Base-by-base conservation (phyloP, 2,797 vertebrate genomes). In the Morus bassanus region DNA sequence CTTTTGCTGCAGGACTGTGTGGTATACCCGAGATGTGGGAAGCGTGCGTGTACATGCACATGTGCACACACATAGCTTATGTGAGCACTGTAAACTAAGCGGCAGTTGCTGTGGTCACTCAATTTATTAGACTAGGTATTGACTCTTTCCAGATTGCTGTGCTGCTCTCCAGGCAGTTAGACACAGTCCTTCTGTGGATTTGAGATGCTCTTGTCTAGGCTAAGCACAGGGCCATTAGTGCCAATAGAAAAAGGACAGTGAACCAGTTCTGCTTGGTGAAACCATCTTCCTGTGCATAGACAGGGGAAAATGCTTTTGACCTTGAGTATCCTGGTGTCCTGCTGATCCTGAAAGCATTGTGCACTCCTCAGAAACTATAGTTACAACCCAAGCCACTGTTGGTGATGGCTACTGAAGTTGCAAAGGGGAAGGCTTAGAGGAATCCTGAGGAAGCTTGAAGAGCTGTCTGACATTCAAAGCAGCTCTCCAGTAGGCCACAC, bases 1-100 rank as follows among this genome's bases (percentile, higher is more conserved):
- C 30, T 60, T 70, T 30, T 64, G 57, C 85, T 61, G 54, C 65
- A 45, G 77, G 61, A 13, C 61, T 28, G 8, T 43, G 57, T 7
- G 39, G 31, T 23, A 6, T 27, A 8, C 7, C 21, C 0, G 1
- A 43, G 64, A 3, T 11, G 22, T 45, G 74, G 37, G 27, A 45
- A 33, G 39, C 21, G 9, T 0, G 8, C 31, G n/a, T 61, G 33
- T 37, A 16, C 31, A 3, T 3, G 10, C 17, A 14, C 13, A 1
- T 3, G 46, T 25, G 17, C 30, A 24, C 59, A 21, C 41, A 2
- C 10, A 11, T 1, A 37, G 74, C 61, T 79, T 28, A 27, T 18
- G 50, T 11, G 28, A 67, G 80, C 33, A 1, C 37, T 31, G 35
- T 25, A 13, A 48, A 6, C 1, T 6, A 25, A 24, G 4, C 1